Evolutionary conservation across 2,888 invertebrate species (phyloP).

Genomic region (Papilio elwesi): DNA sequence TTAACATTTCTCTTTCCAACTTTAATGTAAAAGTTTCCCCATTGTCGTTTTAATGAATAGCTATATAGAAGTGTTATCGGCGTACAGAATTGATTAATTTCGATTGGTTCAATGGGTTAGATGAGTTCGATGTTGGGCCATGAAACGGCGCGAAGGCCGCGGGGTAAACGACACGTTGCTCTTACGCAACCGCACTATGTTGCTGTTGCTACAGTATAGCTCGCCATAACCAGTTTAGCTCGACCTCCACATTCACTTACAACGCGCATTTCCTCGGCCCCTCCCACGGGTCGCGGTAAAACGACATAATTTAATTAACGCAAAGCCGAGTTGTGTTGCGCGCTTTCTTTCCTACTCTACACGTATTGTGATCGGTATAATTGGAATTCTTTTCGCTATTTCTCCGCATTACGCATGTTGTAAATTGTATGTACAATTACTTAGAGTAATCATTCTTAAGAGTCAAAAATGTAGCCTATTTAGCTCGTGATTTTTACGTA

Average conservation of each 20-base stretch:
- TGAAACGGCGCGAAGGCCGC: conserved; percentile 72
- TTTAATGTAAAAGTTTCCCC: background rate
- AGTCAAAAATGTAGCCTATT: no score
- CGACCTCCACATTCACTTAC: conserved; percentile 53
- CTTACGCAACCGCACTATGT: conserved; percentile 67
- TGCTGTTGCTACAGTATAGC: conserved; percentile 41
- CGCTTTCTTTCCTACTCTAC: conserved; percentile 34
- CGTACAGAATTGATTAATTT: conserved; percentile 44
- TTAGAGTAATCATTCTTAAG: no score
- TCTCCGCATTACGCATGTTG: conserved; percentile 1
- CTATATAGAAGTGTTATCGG: background rate
- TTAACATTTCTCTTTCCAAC: background rate
- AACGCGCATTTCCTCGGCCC: conserved; percentile 44
- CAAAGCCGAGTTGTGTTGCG: conserved; percentile 35
- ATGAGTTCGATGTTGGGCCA: conserved; percentile 55
- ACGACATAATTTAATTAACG: conserved; percentile 44
- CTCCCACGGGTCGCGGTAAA: conserved; percentile 35
- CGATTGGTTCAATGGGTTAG: conserved; percentile 49
- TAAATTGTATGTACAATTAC: no score
- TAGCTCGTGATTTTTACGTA: no score
- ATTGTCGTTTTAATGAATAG: background rate
- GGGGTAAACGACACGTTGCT: conserved; percentile 76
- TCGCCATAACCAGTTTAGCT: conserved; percentile 54
- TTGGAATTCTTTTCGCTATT: conserved; percentile 33
- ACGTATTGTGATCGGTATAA: conserved; percentile 27